Evolutionary conservation across 2,888 invertebrate genomes (phyloP).

Genomic region (Carpatolechia fugitivella): DNA sequence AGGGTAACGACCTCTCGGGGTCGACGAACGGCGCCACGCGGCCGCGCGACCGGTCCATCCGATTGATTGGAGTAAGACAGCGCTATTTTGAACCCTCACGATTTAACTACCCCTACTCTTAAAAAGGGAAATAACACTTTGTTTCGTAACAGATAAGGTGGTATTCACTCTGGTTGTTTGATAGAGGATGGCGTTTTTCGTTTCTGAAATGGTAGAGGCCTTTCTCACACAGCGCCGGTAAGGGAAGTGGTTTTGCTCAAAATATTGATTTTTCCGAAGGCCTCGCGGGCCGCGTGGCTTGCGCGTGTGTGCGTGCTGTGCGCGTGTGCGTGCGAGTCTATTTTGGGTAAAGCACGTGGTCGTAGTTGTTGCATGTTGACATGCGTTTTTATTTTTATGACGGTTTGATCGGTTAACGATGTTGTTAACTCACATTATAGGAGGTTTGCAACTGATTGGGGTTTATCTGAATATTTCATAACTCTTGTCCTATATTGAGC

Average conservation of each 20-base stretch:
- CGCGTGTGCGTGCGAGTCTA: conserved; percentile 56
- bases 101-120: conserved; percentile 59
- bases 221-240: conserved; percentile 60
- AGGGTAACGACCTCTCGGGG: conserved; percentile 75
- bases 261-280: conserved; percentile 78
- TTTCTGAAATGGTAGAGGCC: conserved; percentile 35
- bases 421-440: conserved; percentile 44
- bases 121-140: conserved; percentile 60
- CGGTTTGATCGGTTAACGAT: conserved; percentile 51
- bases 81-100: conserved; percentile 61
- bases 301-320: conserved; percentile 31
- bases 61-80: conserved; percentile 75
- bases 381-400: conserved; percentile 74
- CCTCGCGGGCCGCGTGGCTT: conserved; percentile 50
- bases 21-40: conserved; percentile 75
- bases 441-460: conserved; percentile 32
- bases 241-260: conserved; percentile 79
- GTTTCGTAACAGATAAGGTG: conserved; percentile 53
- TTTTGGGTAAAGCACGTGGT: conserved; percentile 76
- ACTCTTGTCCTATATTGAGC: not conserved
- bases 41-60: conserved; percentile 66
- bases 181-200: conserved; percentile 40
- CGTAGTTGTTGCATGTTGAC: conserved; percentile 74
- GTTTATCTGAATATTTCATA: not conserved
- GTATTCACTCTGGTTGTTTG: conserved; percentile 44